These are phyloP conservation scores for Sandelia bainsii DNA, from an alignment of 2,797 vertebrate genomes.

Conservation along the genomic window DNA sequence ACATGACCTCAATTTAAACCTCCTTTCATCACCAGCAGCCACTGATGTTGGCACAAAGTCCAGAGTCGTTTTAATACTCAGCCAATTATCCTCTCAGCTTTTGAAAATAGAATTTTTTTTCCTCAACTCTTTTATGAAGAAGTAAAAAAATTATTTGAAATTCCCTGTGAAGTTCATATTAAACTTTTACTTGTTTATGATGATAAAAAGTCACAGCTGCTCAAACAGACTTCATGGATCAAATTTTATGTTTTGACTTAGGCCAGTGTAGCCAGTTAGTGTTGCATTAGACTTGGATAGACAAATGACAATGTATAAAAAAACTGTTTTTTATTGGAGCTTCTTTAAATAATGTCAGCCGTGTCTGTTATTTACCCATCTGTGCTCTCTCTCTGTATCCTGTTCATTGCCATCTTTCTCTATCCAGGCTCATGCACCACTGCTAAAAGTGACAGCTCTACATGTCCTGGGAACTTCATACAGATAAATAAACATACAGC, in stretches of 20 bases:
- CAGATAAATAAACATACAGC: conserved; percentile 77
- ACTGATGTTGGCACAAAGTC: conserved; percentile 72
- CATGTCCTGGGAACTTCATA: conserved; percentile 82
- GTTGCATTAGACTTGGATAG: conserved; percentile 29
- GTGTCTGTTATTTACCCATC: conserved; percentile 75
- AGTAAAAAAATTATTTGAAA: conserved; percentile 63
- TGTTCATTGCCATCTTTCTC: conserved; percentile 68
- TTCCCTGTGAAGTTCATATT: conserved; percentile 66
- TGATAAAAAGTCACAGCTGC: conserved; percentile 49
- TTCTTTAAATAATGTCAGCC: conserved; percentile 64
- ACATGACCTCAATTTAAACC: conserved; percentile 73
- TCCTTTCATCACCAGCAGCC: conserved; percentile 65
- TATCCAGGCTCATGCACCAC: conserved; percentile 74
- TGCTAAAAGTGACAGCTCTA: conserved; percentile 82
- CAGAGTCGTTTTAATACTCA: conserved; percentile 66
- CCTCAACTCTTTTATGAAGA: conserved; percentile 41
- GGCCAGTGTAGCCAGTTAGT: conserved; percentile 34
- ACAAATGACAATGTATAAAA: conserved; percentile 44
- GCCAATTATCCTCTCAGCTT: conserved; percentile 73
- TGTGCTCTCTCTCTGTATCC: conserved; percentile 66
- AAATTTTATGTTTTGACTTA: conserved; percentile 51
- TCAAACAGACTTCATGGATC: conserved; percentile 50
- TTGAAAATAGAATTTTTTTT: conserved; percentile 58
- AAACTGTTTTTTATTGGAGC: conserved; percentile 43
- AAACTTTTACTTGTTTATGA: conserved; percentile 72